Base-by-base conservation (phyloP, 2,888 invertebrate genomes). In the Eupithecia tripunctaria region DNA sequence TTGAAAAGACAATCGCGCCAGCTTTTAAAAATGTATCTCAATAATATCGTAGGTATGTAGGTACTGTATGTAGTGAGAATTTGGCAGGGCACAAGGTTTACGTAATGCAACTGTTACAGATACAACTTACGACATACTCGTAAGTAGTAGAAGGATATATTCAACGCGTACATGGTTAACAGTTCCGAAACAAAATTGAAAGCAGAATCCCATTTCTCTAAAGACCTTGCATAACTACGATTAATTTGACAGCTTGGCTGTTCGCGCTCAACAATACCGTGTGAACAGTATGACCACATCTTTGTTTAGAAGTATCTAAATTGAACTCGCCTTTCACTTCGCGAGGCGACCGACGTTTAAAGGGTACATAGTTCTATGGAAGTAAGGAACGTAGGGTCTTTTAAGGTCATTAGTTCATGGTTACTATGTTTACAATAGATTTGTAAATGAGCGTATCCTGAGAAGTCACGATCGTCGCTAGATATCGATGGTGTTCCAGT, bases 311-410 rank as follows among this genome's bases (percentile, higher is more conserved):
- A 82, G 81, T 82, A 83, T 71, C 82, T 81, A 84, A 88, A 88
- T 85, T 84, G 89, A 89, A 88, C 88, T 86, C 85, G 88, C 92
- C 93, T 93, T 93, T 93, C 93, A 93, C 93, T 92, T 89, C 83
- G 79, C 81, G 82, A 82, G 85, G 82, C 84, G 81, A 85, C 29
- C 82, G 82, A 43, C 47, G 47, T 51, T 84, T 85, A 90, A 90
- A 90, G 89, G 91, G 89, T 86, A 89, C 82, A 84, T 67, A 67
- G 29, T 66, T 68, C 66, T 29, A 69, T 80, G 85, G 84, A 87
- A 84, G 82, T 59, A 67, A 80, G 85, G 84, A 86, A 84, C 82
- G 83, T 80, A 84, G 84, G 85, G 85, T 81, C 83, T 71, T 86
- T 85, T 84, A 85, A 83, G 88, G 89, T 87, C 88, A 89, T 83